These are phyloP conservation scores for Tetragonula carbonaria DNA, from an alignment of 2,888 invertebrate genomes.

Conservation along the genomic window DNA sequence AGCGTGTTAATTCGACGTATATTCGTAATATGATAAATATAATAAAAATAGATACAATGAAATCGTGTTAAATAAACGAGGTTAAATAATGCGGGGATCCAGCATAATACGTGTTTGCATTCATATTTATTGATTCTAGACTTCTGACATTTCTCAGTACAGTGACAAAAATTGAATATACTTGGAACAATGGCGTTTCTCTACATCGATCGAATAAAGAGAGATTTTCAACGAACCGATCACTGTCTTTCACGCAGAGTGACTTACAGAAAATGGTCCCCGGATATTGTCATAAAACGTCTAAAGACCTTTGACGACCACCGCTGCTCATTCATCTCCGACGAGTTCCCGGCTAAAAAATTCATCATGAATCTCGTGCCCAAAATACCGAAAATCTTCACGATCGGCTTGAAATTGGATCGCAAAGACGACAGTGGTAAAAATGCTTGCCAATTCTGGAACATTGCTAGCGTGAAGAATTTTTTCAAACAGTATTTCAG, in stretches of 20 bases:
- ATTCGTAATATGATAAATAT: neutral
- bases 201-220: constrained; percentile 64
- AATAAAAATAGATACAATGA: no score
- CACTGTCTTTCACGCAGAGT: constrained; percentile 31
- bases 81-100: no score
- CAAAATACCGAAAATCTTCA: constrained; percentile 51
- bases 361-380: constrained; percentile 16
- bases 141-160: neutral
- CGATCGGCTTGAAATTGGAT: constrained; percentile 36
- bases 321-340: no score
- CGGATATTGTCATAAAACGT: constrained; percentile 36
- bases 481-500: constrained; percentile 11
- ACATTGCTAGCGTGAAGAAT: neutral
- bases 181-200: constrained; percentile 42
- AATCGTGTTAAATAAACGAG: no score
- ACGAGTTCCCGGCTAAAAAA: neutral
- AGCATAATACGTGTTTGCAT: neutral
- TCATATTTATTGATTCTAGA: neutral
- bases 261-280: constrained; percentile 52
- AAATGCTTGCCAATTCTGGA: neutral
- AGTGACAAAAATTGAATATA: neutral
- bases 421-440: no score
- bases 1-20: neutral
- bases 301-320: neutral
- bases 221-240: constrained; percentile 42